Percentiles rank a stretch among this genome's conserved stretches.
Evolutionary conservation across 2,888 invertebrate genomes (phyloP).

Genomic region (Acrobasis repandana): DNA sequence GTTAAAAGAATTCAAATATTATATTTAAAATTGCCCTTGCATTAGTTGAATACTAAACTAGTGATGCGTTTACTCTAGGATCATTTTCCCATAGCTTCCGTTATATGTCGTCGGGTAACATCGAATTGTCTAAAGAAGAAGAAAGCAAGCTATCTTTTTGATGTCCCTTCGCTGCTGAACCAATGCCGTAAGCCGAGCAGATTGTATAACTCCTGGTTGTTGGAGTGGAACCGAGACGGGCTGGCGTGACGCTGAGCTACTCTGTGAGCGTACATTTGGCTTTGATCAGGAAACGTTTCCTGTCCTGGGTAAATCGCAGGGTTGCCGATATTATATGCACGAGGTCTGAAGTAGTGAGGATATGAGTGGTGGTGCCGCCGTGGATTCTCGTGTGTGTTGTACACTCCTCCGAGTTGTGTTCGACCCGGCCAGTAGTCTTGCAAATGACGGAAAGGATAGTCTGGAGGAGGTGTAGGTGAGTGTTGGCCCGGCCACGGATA

Average conservation of each 20-base stretch:
- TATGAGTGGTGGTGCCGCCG: conserved; percentile 74
- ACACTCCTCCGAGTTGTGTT: conserved; percentile 65
- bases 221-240: conserved; percentile 55
- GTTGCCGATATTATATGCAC: conserved; percentile 43
- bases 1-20: neutral
- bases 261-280: conserved; percentile 59
- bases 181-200: conserved; percentile 75
- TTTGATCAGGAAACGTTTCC: conserved; percentile 54
- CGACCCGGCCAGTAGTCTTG: conserved; percentile 77
- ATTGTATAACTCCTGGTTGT: conserved; percentile 71
- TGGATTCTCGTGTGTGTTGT: conserved; percentile 70
- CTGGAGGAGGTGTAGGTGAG: conserved; percentile 64
- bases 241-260: conserved; percentile 52
- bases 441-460: conserved; percentile 72
- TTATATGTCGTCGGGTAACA: conserved; percentile 81
- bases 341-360: conserved; percentile 65
- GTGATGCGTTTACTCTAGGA: conserved; percentile 34
- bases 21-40: conserved; percentile 23
- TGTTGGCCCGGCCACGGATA: conserved; percentile 72
- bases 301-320: conserved; percentile 50
- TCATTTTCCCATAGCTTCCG: conserved; percentile 73
- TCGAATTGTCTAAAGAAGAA: conserved; percentile 65
- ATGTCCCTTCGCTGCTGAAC: conserved; percentile 74
- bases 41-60: conserved; percentile 26
- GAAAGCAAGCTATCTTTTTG: conserved; percentile 72